Evolutionary conservation across 2,113 vertebrate genomes (phyloP), one percentile per base, ranked within the genome.

Genomic region (Gulo gulo): DNA sequence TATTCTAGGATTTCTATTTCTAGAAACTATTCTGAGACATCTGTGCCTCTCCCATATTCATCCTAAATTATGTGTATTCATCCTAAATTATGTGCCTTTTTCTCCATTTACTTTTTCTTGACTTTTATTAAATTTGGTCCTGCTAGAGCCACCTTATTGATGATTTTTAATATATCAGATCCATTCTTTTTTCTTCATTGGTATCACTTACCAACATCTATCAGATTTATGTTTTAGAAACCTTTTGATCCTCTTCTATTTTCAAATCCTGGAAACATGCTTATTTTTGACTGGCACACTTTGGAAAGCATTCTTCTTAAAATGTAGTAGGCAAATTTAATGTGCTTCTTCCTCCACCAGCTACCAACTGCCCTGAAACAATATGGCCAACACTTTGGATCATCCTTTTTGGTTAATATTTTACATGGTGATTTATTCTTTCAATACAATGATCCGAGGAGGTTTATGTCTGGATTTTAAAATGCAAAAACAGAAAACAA

Each of bases 1-100:
- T 96, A 97, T 97, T 97, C 86, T 95, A 87, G 83, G 90, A 81
- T 96, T 88, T 83, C 87, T 97, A 87, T 97, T 97, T 95, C 95
- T 88, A 96, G 83, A 97, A 97, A 97, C 76, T 84, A 71, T 92
- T 83, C 96, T 80, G 88, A 96, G 95, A 95, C 96, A 97, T 98
- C 96, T 97, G 94, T 91, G 97, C 36, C 69, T 97, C 50, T 96
- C 65, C 74, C 95, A 81, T 96, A 95, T 92, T 96, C 89, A 96
- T 94, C 65, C 45, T 90, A 92, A 94, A 57, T 84, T 92, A 92
- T 95, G 61, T 78, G n/a, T 67, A 95, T 92, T 96, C 89, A 96
- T 94, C 65, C 45, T 90, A 92, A 94, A 57, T 84, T 92, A 92
- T 95, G 61, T 78, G n/a, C 67, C 50, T 87, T 93, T 96, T 74